Conservation (phyloP, 2,797 vertebrate species). For the Pipistrellus nathusii region DNA sequence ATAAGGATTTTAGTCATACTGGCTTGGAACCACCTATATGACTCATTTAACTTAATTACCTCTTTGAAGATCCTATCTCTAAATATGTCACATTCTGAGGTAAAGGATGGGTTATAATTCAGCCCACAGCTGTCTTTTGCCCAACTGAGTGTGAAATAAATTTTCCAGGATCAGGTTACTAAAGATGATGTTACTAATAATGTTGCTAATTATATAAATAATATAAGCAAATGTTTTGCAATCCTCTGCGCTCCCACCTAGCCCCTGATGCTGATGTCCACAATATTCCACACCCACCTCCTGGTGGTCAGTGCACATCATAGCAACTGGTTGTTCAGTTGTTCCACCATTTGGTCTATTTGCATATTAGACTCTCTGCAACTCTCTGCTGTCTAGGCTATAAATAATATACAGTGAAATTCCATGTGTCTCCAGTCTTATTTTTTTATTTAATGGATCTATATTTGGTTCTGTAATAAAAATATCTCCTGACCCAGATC, state of each 20-base stretch:
- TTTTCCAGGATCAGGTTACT: neutral
- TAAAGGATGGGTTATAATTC: neutral
- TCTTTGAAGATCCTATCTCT: neutral
- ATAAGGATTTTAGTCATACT: neutral
- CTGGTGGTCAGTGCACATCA: too few species aligned
- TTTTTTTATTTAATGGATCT: neutral
- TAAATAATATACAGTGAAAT: neutral
- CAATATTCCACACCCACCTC: too few species aligned
- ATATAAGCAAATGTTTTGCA: neutral
- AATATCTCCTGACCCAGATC: neutral
- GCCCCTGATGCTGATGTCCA: too few species aligned
- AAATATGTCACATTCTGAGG: neutral
- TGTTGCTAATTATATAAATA: constrained; percentile 12
- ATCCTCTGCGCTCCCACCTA: too few species aligned
- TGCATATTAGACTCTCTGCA: too few species aligned
- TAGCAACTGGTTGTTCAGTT: too few species aligned
- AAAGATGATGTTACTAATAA: neutral
- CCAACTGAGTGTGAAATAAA: neutral
- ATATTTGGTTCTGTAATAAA: neutral
- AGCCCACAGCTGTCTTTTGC: neutral
- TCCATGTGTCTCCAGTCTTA: neutral
- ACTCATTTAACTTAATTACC: neutral
- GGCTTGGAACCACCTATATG: neutral
- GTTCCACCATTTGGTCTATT: too few species aligned
- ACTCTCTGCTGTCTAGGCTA: neutral